phyloP scores from a whole-genome alignment of 2,888 invertebrate species.

The Steromphala cineraria region DNA sequence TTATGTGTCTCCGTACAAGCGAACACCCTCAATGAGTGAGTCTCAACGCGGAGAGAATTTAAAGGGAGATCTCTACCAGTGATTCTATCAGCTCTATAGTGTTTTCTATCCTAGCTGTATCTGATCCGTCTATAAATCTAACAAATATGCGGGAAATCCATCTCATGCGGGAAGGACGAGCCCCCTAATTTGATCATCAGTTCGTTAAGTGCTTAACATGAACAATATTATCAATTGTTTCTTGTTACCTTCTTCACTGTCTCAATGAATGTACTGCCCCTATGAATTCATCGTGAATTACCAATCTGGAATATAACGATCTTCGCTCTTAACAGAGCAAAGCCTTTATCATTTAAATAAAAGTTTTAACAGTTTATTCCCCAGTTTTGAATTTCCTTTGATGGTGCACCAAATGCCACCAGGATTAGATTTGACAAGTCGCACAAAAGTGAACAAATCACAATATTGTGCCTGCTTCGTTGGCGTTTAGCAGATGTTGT shows the following conservation, averaged over 20 bases:
- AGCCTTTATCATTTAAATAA: background rate
- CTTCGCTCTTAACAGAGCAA: background rate
- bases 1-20: constrained; percentile 4
- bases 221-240: background rate
- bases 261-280: background rate
- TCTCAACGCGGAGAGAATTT: no score
- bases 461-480: no score
- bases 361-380: background rate
- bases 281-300: background rate
- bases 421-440: background rate
- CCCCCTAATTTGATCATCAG: background rate
- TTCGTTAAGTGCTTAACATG: background rate
- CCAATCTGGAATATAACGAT: background rate
- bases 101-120: background rate
- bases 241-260: background rate
- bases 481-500: no score
- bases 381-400: background rate
- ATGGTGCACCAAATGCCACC: constrained; percentile 10
- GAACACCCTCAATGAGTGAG: background rate
- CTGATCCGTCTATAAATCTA: background rate
- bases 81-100: background rate
- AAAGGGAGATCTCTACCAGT: background rate
- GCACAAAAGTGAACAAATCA: background rate
- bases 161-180: background rate
- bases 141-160: background rate